Evolutionary conservation across 2,888 invertebrate species (phyloP).

Genomic region (Sminthurides aquaticus): DNA sequence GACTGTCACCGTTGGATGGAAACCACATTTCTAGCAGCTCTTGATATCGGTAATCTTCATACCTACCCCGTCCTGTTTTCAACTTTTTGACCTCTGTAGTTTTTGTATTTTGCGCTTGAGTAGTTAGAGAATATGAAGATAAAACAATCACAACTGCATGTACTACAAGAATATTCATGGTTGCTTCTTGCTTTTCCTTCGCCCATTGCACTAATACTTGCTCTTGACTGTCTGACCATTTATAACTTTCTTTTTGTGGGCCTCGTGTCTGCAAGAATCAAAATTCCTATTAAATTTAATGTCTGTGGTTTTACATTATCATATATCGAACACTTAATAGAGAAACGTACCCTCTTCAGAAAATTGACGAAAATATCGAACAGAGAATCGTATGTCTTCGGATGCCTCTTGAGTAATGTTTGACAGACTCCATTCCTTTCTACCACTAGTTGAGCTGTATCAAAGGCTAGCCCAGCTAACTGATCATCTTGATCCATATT

Average conservation of each 20-base stretch:
- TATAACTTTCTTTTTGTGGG: slow-evolving; percentile 55
- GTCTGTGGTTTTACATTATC: no score
- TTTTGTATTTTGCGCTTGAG: background rate
- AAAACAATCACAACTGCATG: slow-evolving; percentile 76
- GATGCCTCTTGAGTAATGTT: slow-evolving; percentile 61
- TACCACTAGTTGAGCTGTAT: slow-evolving; percentile 83
- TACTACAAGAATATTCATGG: slow-evolving; percentile 69
- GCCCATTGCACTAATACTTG: slow-evolving; percentile 71
- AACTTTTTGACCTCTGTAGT: slow-evolving; percentile 5
- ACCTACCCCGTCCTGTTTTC: slow-evolving; percentile 15
- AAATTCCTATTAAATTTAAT: slow-evolving; percentile 11
- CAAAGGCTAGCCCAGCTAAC: slow-evolving; percentile 47
- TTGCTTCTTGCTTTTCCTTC: slow-evolving; percentile 61
- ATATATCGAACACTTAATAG: background rate
- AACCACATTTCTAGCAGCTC: slow-evolving; percentile 80
- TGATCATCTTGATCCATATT: slow-evolving; percentile 22
- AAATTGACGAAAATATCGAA: slow-evolving; percentile 62
- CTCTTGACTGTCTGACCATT: slow-evolving; percentile 65
- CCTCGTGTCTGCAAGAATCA: slow-evolving; percentile 57
- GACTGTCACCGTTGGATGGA: slow-evolving; percentile 59
- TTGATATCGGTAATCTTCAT: slow-evolving; percentile 43
- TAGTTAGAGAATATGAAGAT: slow-evolving; percentile 50
- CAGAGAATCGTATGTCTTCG: slow-evolving; percentile 39
- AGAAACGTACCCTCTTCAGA: slow-evolving; percentile 56
- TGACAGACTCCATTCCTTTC: slow-evolving; percentile 80